Conservation (phyloP, 2,113 vertebrate genomes). For the Corythornis madagascariensis region DNA sequence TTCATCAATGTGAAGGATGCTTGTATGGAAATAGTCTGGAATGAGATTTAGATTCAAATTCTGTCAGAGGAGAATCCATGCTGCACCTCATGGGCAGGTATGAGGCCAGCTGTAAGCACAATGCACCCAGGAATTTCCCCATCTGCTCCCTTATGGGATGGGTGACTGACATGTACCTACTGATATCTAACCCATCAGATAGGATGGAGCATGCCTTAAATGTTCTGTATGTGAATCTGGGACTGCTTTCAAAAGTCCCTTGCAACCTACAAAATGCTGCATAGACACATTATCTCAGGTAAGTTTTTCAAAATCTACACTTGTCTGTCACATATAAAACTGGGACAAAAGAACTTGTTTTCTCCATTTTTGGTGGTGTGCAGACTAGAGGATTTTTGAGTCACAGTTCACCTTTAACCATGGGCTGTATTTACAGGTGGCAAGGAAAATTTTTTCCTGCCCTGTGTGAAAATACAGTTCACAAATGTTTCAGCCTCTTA, state of each 20-base stretch:
- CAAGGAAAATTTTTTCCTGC: neutral
- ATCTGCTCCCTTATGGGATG: neutral
- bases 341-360: neutral
- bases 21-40: neutral
- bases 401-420: neutral
- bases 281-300: neutral
- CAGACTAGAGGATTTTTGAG: neutral
- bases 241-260: neutral
- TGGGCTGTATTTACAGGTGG: neutral
- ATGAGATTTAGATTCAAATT: neutral
- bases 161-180: neutral
- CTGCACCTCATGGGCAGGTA: neutral
- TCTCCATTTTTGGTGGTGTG: neutral
- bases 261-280: neutral
- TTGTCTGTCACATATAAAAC: neutral
- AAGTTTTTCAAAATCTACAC: neutral
- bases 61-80: neutral
- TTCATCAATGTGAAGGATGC: neutral
- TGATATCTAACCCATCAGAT: neutral
- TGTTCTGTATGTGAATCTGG: neutral
- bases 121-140: neutral
- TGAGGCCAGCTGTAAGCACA: neutral
- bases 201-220: neutral
- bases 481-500: neutral
- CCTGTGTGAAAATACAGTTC: neutral